phyloP scores from a whole-genome alignment of 2,888 invertebrate species.

The Archaeoteleia sp. region DNA sequence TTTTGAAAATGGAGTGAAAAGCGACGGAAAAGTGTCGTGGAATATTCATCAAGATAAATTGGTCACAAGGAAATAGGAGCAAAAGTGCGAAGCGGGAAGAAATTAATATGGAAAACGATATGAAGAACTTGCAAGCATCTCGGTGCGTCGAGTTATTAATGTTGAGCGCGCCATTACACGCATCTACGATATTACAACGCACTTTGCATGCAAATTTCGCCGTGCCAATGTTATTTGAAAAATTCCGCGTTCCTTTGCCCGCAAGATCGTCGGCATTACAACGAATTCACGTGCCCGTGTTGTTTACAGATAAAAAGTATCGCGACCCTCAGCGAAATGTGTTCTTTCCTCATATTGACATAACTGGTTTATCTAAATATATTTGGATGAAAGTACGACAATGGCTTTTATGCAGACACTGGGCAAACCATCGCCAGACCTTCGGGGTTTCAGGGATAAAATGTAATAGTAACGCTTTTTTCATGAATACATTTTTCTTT shows the following conservation, averaged over 20 bases:
- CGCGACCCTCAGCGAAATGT: too few relatives aligned
- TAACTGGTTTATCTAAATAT: too few relatives aligned
- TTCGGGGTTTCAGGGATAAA: too few relatives aligned
- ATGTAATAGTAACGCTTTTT: too few relatives aligned
- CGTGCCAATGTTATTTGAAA: conserved; percentile 50
- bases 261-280: conserved; percentile 57
- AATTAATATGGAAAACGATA: conserved; percentile 44
- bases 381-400: too few relatives aligned
- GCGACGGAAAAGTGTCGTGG: conserved; percentile 5
- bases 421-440: too few relatives aligned
- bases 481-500: too few relatives aligned
- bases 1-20: too few relatives aligned
- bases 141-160: conserved; percentile 44
- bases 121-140: conserved; percentile 27
- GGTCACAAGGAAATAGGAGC: conserved; percentile 25
- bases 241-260: conserved; percentile 48
- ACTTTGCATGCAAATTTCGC: conserved; percentile 51
- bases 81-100: conserved; percentile 22
- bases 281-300: conserved; percentile 34
- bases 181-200: conserved; percentile 49
- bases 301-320: conserved; percentile 40
- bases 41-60: conserved; percentile 33
- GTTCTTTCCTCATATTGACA: too few relatives aligned
- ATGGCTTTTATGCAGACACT: too few relatives aligned
- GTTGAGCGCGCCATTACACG: conserved; percentile 44